Conservation (phyloP, 1,140 invertebrate genomes). For the Rhizoglyphus robini region DNA sequence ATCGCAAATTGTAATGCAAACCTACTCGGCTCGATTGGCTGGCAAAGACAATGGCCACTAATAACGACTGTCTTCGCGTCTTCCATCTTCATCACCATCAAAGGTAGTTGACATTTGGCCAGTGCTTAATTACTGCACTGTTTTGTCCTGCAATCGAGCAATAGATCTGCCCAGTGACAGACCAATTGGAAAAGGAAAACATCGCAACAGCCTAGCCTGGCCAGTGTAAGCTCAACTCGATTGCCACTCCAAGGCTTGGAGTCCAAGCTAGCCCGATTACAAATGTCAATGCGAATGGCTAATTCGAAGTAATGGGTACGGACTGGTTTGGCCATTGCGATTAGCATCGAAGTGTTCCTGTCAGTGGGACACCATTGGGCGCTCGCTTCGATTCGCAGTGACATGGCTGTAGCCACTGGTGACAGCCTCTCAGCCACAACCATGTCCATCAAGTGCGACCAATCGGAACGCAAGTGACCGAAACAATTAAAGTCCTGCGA, state of each 20-base stretch:
- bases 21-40: not conserved
- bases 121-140: not conserved
- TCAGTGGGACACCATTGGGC: too few species aligned
- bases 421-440: too few species aligned
- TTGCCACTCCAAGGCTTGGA: too few species aligned
- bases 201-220: not conserved
- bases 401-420: too few species aligned
- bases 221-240: too few species aligned
- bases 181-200: not conserved
- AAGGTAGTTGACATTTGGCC: slow-evolving; percentile 11
- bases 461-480: not conserved
- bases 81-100: slow-evolving; percentile 15
- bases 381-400: too few species aligned
- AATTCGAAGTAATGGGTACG: not conserved
- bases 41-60: slow-evolving; percentile 8
- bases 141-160: slow-evolving; percentile 3
- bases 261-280: too few species aligned
- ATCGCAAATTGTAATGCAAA: slow-evolving; percentile 2
- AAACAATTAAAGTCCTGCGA: slow-evolving; percentile 6
- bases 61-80: slow-evolving; percentile 5
- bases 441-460: not conserved
- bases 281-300: not conserved
- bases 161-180: not conserved
- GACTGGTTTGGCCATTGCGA: not conserved
- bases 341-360: slow-evolving; percentile 1